Percentiles rank a stretch among this genome's conserved stretches.
Conservation (phyloP, 1,140 invertebrate genomes). For the Trichomalopsis sarcophagae region DNA sequence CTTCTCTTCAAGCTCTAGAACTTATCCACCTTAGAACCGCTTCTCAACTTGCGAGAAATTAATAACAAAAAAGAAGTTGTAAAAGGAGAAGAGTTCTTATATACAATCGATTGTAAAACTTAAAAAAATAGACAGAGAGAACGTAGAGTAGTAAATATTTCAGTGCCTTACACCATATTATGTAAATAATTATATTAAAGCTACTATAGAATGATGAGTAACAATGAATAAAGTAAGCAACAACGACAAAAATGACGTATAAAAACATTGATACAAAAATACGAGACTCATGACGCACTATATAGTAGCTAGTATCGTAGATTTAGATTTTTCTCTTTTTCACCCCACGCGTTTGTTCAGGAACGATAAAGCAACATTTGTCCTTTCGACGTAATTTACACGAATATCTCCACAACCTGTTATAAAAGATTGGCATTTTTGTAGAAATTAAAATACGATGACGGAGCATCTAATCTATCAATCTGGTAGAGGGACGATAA, state of each 20-base stretch:
- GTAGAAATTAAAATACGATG: neutral
- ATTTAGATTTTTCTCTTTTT: neutral
- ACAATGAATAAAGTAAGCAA: neutral
- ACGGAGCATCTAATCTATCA: neutral
- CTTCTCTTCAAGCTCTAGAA: slow-evolving; percentile 28
- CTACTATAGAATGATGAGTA: neutral
- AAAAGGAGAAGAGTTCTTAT: slow-evolving; percentile 25
- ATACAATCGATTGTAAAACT: slow-evolving; percentile 8
- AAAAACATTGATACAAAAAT: slow-evolving; percentile 62
- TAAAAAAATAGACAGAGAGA: neutral
- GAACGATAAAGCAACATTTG: slow-evolving; percentile 30
- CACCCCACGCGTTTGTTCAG: neutral
- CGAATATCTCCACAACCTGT: slow-evolving; percentile 37
- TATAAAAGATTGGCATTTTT: slow-evolving; percentile 42
- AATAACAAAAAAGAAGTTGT: slow-evolving; percentile 18
- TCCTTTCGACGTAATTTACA: slow-evolving; percentile 11
- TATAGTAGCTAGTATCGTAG: slow-evolving; percentile 6
- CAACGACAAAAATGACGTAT: slow-evolving; percentile 21
- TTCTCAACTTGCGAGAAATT: neutral
- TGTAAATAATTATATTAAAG: slow-evolving; percentile 7
- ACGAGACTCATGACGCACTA: slow-evolving; percentile 34
- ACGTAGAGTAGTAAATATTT: neutral
- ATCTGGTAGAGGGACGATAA: slow-evolving; percentile 42
- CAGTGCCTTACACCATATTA: slow-evolving; percentile 18
- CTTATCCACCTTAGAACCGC: neutral